Evolutionary conservation across 2,113 vertebrate species (phyloP).

Genomic region (Manacus vitellinus): DNA sequence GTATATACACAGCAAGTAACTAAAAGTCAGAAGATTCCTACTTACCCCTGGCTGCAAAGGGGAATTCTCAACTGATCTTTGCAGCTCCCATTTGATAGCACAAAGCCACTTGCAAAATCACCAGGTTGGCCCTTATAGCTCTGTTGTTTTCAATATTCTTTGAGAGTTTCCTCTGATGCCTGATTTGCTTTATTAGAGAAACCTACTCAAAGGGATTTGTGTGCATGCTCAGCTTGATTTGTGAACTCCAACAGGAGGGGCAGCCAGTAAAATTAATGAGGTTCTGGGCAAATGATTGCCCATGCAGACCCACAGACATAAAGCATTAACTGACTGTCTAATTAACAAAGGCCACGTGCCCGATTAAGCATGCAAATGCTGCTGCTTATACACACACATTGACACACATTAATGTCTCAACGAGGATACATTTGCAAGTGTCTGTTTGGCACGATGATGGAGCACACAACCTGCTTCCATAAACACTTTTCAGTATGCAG

Average conservation of each 20-base stretch:
- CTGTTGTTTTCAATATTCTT: slow-evolving; percentile 24
- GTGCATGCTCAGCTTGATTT: slow-evolving; percentile 65
- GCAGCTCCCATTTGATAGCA: background rate
- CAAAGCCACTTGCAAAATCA: slow-evolving; percentile 1
- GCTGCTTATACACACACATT: slow-evolving; percentile 6
- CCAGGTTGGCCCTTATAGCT: background rate
- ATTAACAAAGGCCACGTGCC: slow-evolving; percentile 68
- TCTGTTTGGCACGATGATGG: slow-evolving; percentile 23
- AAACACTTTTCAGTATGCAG: slow-evolving; percentile 30
- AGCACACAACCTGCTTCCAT: slow-evolving; percentile 28
- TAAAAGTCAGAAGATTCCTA: background rate
- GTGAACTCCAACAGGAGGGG: slow-evolving; percentile 69
- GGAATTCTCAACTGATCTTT: background rate
- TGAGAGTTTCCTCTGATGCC: slow-evolving; percentile 29
- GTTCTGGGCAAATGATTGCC: slow-evolving; percentile 63
- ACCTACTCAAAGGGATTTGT: slow-evolving; percentile 61
- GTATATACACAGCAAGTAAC: background rate
- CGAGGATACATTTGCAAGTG: slow-evolving; percentile 43
- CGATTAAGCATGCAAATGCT: slow-evolving; percentile 42
- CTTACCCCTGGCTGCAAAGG: background rate
- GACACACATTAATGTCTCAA: slow-evolving; percentile 48
- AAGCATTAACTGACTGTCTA: slow-evolving; percentile 66
- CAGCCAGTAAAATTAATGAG: slow-evolving; percentile 71
- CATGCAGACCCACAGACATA: slow-evolving; percentile 61
- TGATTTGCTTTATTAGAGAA: slow-evolving; percentile 59